phyloP scores from a whole-genome alignment of 2,113 vertebrate genomes.

The Leuciscus idus region DNA sequence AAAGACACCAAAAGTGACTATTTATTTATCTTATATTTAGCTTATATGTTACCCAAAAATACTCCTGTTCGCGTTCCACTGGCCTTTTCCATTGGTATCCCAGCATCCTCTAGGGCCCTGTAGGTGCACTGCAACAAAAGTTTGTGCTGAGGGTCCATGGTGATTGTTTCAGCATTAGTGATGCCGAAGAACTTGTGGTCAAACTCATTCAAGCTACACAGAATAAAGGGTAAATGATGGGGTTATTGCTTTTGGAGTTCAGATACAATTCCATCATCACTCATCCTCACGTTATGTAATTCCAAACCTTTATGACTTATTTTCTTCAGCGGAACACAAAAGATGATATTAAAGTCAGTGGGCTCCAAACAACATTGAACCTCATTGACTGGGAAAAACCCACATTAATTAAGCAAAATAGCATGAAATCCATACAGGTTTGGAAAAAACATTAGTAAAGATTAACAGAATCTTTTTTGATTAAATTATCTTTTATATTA shows the following conservation, averaged over 20 bases:
- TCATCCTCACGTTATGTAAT: too few relatives aligned
- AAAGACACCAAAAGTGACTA: not conserved
- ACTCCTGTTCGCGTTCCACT: slow-evolving; percentile 82
- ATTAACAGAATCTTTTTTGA: too few relatives aligned
- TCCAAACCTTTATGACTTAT: too few relatives aligned
- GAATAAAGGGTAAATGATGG: not conserved
- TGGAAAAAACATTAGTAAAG: too few relatives aligned
- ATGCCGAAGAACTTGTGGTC: slow-evolving; percentile 84
- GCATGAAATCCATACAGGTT: too few relatives aligned
- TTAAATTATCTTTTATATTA: too few relatives aligned
- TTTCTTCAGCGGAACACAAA: too few relatives aligned
- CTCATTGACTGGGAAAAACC: too few relatives aligned
- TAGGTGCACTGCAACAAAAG: slow-evolving; percentile 82
- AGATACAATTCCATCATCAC: not conserved
- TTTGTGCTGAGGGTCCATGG: slow-evolving; percentile 84
- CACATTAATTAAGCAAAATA: too few relatives aligned
- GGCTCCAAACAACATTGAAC: too few relatives aligned
- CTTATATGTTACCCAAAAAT: slow-evolving; percentile 75
- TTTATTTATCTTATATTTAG: not conserved
- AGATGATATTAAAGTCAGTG: too few relatives aligned
- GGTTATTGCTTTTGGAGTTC: not conserved
- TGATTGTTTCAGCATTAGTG: slow-evolving; percentile 76
- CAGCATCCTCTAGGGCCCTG: slow-evolving; percentile 82
- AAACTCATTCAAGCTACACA: slow-evolving; percentile 79
- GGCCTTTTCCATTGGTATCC: slow-evolving; percentile 79